These are phyloP conservation scores for Hofmannophila pseudospretella DNA, from an alignment of 2,888 invertebrate species.

Conservation along the genomic window DNA sequence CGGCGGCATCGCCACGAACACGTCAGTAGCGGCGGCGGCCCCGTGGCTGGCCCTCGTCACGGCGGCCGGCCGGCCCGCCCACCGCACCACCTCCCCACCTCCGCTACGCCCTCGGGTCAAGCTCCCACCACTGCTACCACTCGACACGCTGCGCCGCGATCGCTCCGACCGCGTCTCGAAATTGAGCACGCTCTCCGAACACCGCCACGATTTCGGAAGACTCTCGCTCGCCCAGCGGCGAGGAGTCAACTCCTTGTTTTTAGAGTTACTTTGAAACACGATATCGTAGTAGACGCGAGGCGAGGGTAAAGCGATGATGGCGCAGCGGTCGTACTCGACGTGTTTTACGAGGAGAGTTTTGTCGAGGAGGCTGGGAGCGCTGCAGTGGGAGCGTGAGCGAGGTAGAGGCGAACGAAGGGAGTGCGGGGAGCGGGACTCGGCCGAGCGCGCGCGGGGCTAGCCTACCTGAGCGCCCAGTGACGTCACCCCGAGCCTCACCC, in stretches of 20 bases:
- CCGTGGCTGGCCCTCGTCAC: constrained; percentile 74
- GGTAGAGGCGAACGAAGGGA: constrained; percentile 40
- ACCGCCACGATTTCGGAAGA: constrained; percentile 65
- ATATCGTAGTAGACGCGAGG: constrained; percentile 66
- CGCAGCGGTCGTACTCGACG: constrained; percentile 64
- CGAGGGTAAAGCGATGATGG: constrained; percentile 64
- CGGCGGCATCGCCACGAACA: constrained; percentile 68
- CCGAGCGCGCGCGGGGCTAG: constrained; percentile 76
- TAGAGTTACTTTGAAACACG: constrained; percentile 42
- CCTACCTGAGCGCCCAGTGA: constrained; percentile 82
- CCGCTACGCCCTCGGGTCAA: constrained; percentile 22
- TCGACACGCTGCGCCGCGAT: constrained; percentile 35
- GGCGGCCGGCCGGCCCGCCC: constrained; percentile 58
- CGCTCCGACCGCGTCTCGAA: constrained; percentile 46
- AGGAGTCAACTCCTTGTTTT: constrained; percentile 46
- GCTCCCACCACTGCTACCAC: constrained; percentile 34
- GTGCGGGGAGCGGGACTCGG: constrained; percentile 51
- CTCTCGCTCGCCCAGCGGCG: constrained; percentile 63
- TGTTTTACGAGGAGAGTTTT: constrained; percentile 65
- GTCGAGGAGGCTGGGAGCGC: constrained; percentile 49
- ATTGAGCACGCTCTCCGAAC: constrained; percentile 62
- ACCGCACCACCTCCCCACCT: constrained; percentile 49
- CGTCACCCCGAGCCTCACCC: constrained; percentile 86
- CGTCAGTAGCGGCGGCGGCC: constrained; percentile 65
- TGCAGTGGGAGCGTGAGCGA: constrained; percentile 33